Conservation (phyloP, 2,113 vertebrate species). For the Cavia porcellus region DNA sequence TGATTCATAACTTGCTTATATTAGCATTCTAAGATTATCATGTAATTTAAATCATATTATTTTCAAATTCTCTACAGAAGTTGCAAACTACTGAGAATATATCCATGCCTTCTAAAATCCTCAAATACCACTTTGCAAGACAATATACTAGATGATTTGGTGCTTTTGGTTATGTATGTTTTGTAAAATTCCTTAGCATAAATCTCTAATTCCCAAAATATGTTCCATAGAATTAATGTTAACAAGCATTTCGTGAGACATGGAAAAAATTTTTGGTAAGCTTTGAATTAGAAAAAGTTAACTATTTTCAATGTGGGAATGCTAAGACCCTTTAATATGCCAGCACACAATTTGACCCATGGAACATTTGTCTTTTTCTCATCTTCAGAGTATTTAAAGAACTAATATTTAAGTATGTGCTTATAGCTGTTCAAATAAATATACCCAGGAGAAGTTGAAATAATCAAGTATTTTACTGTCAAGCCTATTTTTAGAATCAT, state of each 20-base stretch:
- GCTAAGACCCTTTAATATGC: background rate
- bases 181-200: slow-evolving; percentile 42
- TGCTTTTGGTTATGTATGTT: background rate
- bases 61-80: background rate
- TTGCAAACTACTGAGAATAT: background rate
- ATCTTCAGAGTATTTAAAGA: background rate
- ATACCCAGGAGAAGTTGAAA: background rate
- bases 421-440: slow-evolving; percentile 21
- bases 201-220: background rate
- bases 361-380: background rate
- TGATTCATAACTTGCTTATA: background rate
- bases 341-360: background rate
- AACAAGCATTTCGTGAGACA: background rate
- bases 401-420: background rate
- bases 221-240: background rate
- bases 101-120: background rate
- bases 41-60: background rate
- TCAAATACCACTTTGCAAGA: background rate
- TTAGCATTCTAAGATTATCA: background rate
- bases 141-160: background rate
- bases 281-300: background rate
- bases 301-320: slow-evolving; percentile 13
- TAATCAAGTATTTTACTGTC: background rate
- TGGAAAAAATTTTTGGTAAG: background rate
- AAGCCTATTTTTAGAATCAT: background rate